Percentiles rank a stretch among this genome's conserved stretches.
These are phyloP conservation scores for Theretra japonica DNA, from an alignment of 2,888 invertebrate species.

Conservation along the genomic window DNA sequence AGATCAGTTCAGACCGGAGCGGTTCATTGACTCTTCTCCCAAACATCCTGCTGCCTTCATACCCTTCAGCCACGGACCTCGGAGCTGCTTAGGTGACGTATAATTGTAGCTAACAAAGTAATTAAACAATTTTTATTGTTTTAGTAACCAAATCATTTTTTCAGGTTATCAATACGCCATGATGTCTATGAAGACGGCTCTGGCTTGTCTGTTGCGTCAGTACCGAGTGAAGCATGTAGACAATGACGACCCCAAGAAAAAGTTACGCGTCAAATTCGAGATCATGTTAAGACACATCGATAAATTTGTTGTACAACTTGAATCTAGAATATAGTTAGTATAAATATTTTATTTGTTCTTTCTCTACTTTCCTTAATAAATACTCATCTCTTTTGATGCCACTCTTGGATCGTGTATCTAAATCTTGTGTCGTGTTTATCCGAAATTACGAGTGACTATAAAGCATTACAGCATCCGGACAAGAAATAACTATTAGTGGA, in stretches of 20 bases:
- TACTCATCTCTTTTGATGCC: too few species aligned
- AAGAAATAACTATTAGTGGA: too few species aligned
- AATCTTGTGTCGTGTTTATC: too few species aligned
- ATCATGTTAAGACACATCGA: constrained; percentile 49
- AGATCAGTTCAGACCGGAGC: constrained; percentile 58
- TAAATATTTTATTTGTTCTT: too few species aligned
- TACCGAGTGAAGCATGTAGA: background rate
- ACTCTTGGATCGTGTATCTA: too few species aligned
- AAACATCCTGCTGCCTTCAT: constrained; percentile 52
- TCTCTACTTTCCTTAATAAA: too few species aligned
- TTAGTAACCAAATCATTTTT: background rate
- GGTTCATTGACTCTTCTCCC: constrained; percentile 52
- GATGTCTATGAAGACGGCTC: constrained; percentile 21
- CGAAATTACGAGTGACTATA: too few species aligned
- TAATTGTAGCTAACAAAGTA: too few species aligned
- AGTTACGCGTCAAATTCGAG: background rate
- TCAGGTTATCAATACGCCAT: constrained; percentile 29
- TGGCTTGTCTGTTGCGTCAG: background rate
- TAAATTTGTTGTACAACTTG: constrained; percentile 44
- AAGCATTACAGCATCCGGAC: too few species aligned
- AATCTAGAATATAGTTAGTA: constrained; percentile 32
- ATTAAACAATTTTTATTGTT: background rate
- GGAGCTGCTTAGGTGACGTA: constrained; percentile 57
- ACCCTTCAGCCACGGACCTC: constrained; percentile 54
- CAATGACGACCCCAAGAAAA: background rate